Evolutionary conservation across 2,888 invertebrate species (phyloP).

Genomic region (Thecophora atra): DNA sequence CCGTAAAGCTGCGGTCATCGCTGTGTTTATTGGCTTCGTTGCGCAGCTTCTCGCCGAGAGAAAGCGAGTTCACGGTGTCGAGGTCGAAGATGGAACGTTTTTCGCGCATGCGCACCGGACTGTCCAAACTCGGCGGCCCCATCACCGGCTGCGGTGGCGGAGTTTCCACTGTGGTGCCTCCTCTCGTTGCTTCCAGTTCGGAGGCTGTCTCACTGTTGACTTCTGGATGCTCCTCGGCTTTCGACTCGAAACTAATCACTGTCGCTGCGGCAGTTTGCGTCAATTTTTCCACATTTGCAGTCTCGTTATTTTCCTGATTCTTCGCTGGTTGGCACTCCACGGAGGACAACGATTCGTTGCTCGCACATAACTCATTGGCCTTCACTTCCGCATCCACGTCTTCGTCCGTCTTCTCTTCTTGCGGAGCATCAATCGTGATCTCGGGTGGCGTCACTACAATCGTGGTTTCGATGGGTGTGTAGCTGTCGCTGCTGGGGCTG

Average conservation of each 20-base stretch:
- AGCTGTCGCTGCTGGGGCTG: slow-evolving; percentile 36
- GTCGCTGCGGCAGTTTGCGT: slow-evolving; percentile 37
- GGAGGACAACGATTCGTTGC: slow-evolving; percentile 2
- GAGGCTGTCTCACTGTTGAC: background rate
- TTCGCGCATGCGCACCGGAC: slow-evolving; percentile 61
- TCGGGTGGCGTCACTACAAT: slow-evolving; percentile 49
- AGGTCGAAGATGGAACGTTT: slow-evolving; percentile 63
- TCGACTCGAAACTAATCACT: slow-evolving; percentile 8
- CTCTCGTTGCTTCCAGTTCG: slow-evolving; percentile 1
- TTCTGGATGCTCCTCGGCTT: slow-evolving; percentile 14
- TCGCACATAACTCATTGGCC: slow-evolving; percentile 33
- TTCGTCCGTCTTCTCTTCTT: slow-evolving; percentile 21
- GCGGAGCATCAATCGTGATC: slow-evolving; percentile 45
- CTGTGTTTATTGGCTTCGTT: slow-evolving; percentile 58
- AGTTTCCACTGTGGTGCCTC: slow-evolving; percentile 41
- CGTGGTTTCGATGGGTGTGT: slow-evolving; percentile 47
- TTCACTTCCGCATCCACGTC: slow-evolving; percentile 23
- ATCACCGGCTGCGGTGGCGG: slow-evolving; percentile 39
- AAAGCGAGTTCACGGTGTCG: slow-evolving; percentile 56
- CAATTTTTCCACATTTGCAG: slow-evolving; percentile 45
- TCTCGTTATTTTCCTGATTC: slow-evolving; percentile 50
- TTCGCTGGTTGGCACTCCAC: slow-evolving; percentile 5
- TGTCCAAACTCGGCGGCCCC: slow-evolving; percentile 54
- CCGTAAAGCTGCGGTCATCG: slow-evolving; percentile 42
- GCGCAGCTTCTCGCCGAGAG: slow-evolving; percentile 57